Conservation (phyloP, 2,797 vertebrate genomes). For the Anguilla pacifica region DNA sequence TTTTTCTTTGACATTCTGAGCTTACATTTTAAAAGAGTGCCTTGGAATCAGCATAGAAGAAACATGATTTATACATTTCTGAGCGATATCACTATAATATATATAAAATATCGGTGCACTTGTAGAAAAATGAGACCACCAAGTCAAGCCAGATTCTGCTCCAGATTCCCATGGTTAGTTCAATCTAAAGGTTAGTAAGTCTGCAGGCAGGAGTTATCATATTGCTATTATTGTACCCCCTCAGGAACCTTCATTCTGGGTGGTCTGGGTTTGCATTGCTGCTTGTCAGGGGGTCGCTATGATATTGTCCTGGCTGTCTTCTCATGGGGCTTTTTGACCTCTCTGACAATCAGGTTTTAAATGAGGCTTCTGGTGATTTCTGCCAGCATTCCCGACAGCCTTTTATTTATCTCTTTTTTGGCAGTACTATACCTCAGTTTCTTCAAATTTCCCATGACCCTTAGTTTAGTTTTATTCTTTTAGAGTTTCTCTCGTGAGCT, state of each 20-base stretch:
- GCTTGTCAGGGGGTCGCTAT: conserved; percentile 5
- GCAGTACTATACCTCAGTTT: not conserved
- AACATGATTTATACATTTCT: no score
- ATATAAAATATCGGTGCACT: no score
- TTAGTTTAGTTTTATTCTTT: not conserved
- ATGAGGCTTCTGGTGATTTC: conserved; percentile 16
- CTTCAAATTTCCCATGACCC: not conserved
- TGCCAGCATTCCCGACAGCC: not conserved
- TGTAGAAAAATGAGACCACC: conserved; percentile 28
- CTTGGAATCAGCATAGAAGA: no score
- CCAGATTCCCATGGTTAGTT: conserved; percentile 71
- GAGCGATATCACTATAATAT: no score
- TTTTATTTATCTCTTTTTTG: not conserved
- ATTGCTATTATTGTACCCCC: conserved; percentile 43
- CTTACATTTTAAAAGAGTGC: no score
- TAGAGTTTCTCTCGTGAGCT: not conserved
- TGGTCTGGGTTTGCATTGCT: conserved; percentile 46
- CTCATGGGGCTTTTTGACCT: conserved; percentile 25
- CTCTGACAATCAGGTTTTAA: conserved; percentile 18
- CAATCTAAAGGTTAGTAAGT: conserved; percentile 69
- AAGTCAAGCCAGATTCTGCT: conserved; percentile 44
- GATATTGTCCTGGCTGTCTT: conserved; percentile 22
- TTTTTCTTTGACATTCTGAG: not conserved
- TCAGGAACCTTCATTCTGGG: conserved; percentile 43
- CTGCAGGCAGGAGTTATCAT: conserved; percentile 56